Evolutionary conservation across 2,888 invertebrate genomes (phyloP), one percentile per base, ranked within the genome.

Genomic region (Bhutanitis thaidina): DNA sequence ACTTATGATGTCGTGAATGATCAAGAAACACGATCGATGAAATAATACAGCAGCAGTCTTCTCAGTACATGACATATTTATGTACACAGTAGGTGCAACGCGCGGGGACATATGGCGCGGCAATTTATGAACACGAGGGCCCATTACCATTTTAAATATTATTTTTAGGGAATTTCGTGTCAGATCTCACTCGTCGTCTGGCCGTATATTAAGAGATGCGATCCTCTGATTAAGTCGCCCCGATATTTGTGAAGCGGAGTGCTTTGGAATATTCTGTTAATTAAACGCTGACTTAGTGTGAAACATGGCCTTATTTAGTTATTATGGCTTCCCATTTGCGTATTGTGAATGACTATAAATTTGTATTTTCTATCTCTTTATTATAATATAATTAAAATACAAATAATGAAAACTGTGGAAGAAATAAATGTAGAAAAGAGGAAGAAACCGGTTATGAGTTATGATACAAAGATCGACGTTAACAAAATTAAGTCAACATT

Each of bases 141-240:
- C 89, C 89, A 88, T 89, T 89, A 89, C 87, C 87, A 88, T 88
- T 88, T 89, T 89, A 89, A 89, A 89, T 89, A 89, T 89, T 89
- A 89, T 89, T 89, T 89, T 89, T 89, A 87, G 89, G 89, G 89
- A 89, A 88, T 89, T 85, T 77, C 81, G 86, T 88, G 89, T 89
- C 88, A 89, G 88, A 89, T 89, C 88, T 88, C 89, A 83, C 85
- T 89, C 87, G 80, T 75, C 84, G 80, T 69, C 74, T 71, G 78
- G 68, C 79, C 80, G 79, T 86, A 85, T 86, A 85, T 87, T 83
- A 85, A 77, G 78, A 87, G 89, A 88, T 87, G 85, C 78, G 85
- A 88, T 87, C 83, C 77, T 77, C 85, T 86, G 89, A 89, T 89
- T 89, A 87, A 80, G 80, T 75, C 77, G 65, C 75, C 71, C 74